phyloP scores from a whole-genome alignment of 2,888 invertebrate genomes.

The Chrysomela aeneicollis region DNA sequence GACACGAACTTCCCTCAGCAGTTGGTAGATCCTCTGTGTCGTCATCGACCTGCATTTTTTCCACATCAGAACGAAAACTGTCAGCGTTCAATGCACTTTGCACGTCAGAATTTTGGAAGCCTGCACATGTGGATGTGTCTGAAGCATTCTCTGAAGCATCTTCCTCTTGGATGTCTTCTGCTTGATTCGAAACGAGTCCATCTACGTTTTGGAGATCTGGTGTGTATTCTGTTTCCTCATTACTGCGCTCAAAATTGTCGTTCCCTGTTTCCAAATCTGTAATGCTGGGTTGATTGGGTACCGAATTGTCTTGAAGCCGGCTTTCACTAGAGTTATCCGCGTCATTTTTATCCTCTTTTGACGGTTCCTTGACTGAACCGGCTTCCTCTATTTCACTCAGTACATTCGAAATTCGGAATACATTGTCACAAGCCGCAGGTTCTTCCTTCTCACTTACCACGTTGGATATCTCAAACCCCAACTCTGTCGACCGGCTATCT shows the following conservation, averaged over 20 bases:
- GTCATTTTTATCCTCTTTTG: too few relatives aligned
- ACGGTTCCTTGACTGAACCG: too few relatives aligned
- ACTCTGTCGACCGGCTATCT: slow-evolving; percentile 23
- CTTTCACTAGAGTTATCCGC: too few relatives aligned
- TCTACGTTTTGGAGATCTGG: too few relatives aligned
- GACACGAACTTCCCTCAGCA: not conserved
- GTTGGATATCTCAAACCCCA: slow-evolving; percentile 35
- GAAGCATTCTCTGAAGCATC: too few relatives aligned
- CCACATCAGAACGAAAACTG: not conserved
- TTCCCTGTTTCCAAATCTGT: too few relatives aligned
- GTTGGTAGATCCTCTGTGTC: not conserved
- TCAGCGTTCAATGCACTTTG: not conserved
- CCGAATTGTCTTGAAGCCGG: too few relatives aligned
- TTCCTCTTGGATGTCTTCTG: too few relatives aligned
- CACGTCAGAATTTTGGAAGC: not conserved
- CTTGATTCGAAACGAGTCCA: too few relatives aligned
- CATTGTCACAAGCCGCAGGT: not conserved
- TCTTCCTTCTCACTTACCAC: slow-evolving; percentile 31
- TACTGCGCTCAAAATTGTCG: too few relatives aligned
- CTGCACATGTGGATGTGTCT: not conserved
- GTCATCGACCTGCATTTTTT: not conserved
- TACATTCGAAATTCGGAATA: not conserved
- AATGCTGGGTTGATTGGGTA: too few relatives aligned
- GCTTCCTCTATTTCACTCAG: slow-evolving; percentile 16
- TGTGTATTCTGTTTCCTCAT: too few relatives aligned